A percentile compares a stretch with the other conserved stretches of the same genome.
These are phyloP conservation scores for Rhodinocichla rosea DNA, from an alignment of 2,113 vertebrate species.

Conservation along the genomic window DNA sequence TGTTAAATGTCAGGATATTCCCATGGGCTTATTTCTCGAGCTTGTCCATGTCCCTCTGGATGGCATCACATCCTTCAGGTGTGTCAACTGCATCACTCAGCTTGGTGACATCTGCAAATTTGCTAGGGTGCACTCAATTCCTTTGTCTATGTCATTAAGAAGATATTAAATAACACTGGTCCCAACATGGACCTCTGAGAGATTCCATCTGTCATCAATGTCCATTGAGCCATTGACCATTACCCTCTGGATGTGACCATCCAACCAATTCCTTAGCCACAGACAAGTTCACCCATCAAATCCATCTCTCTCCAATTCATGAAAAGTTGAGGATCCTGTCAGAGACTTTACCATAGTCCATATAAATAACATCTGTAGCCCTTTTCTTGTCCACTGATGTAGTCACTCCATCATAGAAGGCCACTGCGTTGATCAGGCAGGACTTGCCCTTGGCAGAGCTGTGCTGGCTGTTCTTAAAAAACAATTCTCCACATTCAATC, in stretches of 20 bases:
- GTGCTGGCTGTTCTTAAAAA: background rate
- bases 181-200: background rate
- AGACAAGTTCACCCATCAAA: background rate
- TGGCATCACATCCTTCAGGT: background rate
- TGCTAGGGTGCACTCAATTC: background rate
- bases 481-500: background rate
- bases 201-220: background rate
- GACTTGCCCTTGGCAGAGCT: background rate
- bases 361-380: background rate
- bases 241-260: background rate
- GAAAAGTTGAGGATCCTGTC: background rate
- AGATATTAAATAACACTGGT: background rate
- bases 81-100: background rate
- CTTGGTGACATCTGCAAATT: background rate
- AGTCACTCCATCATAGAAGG: background rate
- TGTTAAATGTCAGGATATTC: background rate
- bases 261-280: background rate
- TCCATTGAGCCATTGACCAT: background rate
- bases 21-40: background rate
- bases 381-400: background rate
- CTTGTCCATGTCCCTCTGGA: background rate
- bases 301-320: background rate
- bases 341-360: background rate
- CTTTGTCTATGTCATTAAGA: background rate
- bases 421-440: background rate